phyloP scores from a whole-genome alignment of 1,140 invertebrate genomes.

The Heliconius hewitsoni region DNA sequence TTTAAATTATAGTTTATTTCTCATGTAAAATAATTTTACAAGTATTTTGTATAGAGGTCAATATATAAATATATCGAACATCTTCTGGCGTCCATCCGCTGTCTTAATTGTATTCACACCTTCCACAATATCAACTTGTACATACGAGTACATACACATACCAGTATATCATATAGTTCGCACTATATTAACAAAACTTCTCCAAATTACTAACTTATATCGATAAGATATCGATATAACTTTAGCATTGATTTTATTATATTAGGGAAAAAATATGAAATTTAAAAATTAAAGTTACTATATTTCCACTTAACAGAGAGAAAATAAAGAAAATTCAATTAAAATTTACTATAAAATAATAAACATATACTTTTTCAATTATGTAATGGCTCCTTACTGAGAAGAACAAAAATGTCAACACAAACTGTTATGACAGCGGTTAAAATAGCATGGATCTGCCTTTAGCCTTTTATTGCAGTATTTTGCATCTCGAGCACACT shows the following conservation, averaged over 20 bases:
- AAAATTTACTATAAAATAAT: neutral
- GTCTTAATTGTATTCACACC: neutral
- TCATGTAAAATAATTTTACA: too few species aligned
- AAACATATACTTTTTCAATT: neutral
- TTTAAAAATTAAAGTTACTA: too few species aligned
- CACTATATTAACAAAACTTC: too few species aligned
- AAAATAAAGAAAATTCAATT: neutral
- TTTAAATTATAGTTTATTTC: too few species aligned
- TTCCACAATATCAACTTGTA: too few species aligned
- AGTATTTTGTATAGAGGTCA: neutral
- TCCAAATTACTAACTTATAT: too few species aligned
- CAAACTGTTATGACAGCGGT: conserved; percentile 26
- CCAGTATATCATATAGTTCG: too few species aligned
- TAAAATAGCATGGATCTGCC: conserved; percentile 27
- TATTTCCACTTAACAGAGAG: neutral
- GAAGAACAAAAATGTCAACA: conserved; percentile 13
- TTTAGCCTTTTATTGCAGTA: conserved; percentile 29
- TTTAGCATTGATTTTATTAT: too few species aligned
- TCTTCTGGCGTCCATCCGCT: neutral
- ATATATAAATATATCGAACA: too few species aligned
- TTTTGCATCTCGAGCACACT: conserved; percentile 32
- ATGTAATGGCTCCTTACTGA: conserved; percentile 7
- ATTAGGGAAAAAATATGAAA: too few species aligned
- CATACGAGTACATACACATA: too few species aligned
- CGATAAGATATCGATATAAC: too few species aligned